Conservation (phyloP, 2,797 vertebrate species). For the Columba guinea region DNA sequence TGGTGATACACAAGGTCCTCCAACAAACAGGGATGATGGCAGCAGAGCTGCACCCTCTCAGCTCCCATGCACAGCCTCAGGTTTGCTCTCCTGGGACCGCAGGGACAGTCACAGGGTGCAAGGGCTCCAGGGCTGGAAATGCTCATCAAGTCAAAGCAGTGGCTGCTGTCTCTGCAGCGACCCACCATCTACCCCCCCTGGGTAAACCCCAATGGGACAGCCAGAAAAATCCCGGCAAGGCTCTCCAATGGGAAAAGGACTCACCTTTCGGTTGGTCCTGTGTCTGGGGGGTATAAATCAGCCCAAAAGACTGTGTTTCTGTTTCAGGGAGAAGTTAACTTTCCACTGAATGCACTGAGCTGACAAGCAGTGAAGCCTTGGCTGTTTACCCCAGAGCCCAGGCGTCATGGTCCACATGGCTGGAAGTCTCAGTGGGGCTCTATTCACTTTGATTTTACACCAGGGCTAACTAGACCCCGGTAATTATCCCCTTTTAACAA, state of each 20-base stretch:
- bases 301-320: background rate
- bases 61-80: background rate
- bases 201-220: background rate
- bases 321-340: slow-evolving; percentile 27
- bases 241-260: background rate
- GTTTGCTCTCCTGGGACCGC: background rate
- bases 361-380: slow-evolving; percentile 38
- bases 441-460: slow-evolving; percentile 69
- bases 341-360: slow-evolving; percentile 27
- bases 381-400: slow-evolving; percentile 29
- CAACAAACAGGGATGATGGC: background rate
- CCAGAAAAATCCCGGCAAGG: background rate
- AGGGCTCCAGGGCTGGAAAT: rapidly evolving
- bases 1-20: background rate
- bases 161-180: background rate
- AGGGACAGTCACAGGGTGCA: rapidly evolving
- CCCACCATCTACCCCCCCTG: rapidly evolving
- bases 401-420: slow-evolving; percentile 18
- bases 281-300: background rate
- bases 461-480: slow-evolving; percentile 57
- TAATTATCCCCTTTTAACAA: slow-evolving; percentile 69
- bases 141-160: background rate
- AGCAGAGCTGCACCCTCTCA: background rate
- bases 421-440: slow-evolving; percentile 42
- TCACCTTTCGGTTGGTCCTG: background rate